Evolutionary conservation across 1,140 invertebrate species (phyloP).

Genomic region (Octopus sinensis): DNA sequence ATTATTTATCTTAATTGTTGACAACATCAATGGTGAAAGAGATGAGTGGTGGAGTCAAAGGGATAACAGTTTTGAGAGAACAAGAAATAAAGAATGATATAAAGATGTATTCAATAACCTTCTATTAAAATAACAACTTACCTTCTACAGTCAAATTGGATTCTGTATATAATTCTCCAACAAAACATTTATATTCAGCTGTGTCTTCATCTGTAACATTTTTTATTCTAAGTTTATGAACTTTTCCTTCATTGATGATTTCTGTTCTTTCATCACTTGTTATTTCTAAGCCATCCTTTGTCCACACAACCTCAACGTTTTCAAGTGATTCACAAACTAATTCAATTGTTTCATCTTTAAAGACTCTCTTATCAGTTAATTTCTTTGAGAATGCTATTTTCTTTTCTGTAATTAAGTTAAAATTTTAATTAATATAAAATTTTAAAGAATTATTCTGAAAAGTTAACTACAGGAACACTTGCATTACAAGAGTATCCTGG

Average conservation of each 20-base stretch:
- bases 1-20: too few species aligned
- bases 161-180: conserved; percentile 44
- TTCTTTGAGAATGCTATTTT: conserved; percentile 37
- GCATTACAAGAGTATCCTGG: too few species aligned
- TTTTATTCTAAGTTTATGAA: conserved; percentile 46
- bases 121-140: conserved; percentile 15
- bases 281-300: conserved; percentile 55
- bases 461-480: too few species aligned
- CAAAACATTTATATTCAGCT: conserved; percentile 46
- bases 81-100: too few species aligned
- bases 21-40: too few species aligned
- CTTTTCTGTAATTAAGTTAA: background rate
- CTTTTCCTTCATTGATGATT: conserved; percentile 40
- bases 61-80: too few species aligned
- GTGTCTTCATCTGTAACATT: conserved; percentile 44
- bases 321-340: conserved; percentile 53
- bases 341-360: conserved; percentile 65
- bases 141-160: conserved; percentile 47
- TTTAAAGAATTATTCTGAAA: too few species aligned
- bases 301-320: conserved; percentile 56
- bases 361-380: conserved; percentile 58
- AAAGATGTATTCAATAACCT: background rate
- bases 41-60: too few species aligned
- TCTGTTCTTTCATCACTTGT: conserved; percentile 72
- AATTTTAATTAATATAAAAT: too few species aligned